Evolutionary conservation across 2,888 invertebrate species (phyloP), one percentile per base, ranked within the genome.

Genomic region (Odiellus spinosus): DNA sequence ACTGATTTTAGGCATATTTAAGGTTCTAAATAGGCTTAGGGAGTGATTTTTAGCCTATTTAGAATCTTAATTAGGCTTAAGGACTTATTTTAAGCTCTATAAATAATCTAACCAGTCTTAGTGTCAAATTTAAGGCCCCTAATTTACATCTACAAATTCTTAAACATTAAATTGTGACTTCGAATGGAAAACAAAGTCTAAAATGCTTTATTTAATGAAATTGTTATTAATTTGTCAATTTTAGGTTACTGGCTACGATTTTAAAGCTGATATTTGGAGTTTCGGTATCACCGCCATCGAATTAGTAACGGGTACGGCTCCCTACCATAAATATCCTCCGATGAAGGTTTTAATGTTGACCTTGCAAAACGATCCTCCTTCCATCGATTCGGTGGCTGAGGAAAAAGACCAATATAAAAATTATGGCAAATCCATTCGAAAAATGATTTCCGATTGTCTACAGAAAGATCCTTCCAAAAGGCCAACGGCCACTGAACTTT

Each of bases 281-380:
- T 79, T 93, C 62, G 91, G 91, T 19, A 93, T 93, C 55, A 93
- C 96, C 1, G 95, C 96, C 0, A 95, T 98, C 58, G 98, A 99
- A 71, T 82, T 99, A 80, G 96, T 95, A 1, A 88, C 91, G 2
- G 91, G 91, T 39, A 93, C 93, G 0, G 96, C 98, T 0, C 98
- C 98, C 0, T 98, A 98, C 65, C 95, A 96, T 65, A 95, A 91
- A 66, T 96, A 87, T 65, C 93, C 98, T 32, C 93, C 98, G 1
- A 95, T 98, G 95, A 98, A 70, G 70, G 74, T 98, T 44, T 72
- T 98, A 47, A 95, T 98, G 93, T 70, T 98, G 55, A 98, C 96
- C 0, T 71, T 98, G 50, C 93, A 96, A 69, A 96, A 98, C 62
- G 96, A 96, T 61, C 95, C 98, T 11, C 98, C 98, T 1, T 83